Evolutionary conservation across 1,140 invertebrate genomes (phyloP), one percentile per base, ranked within the genome.

Genomic region (Tetramorium alpestre): DNA sequence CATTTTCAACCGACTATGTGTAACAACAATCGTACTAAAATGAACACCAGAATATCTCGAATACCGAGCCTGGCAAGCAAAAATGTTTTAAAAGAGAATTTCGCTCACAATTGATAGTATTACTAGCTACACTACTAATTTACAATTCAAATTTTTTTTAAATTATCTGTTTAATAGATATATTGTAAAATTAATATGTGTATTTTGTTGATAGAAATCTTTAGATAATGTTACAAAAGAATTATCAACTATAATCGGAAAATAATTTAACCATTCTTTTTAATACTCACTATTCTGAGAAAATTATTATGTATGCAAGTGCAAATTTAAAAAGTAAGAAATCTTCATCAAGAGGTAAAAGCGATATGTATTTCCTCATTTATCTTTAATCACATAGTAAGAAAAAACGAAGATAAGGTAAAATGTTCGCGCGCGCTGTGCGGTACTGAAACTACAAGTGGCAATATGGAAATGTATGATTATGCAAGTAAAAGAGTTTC

Each of bases 381-480:
- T 78, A 33, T 13, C 25, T 78, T 64, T 25, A 28, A 16, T 51
- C 44, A 44, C 38, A 18, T 16, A 38, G 6, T 51, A 18, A 13
- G 8, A 49, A 65, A 78, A 8, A 65, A 25, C 41, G 28, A 64
- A 51, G 41, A 65, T 78, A 51, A 65, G 60, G 33, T 16, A 64
- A 58, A 60, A 11, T 28, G 58, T 49, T 78, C 16, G 41, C 41
- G 44, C 60, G 38, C 60, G 38, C 38, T 41, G 28, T 38, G 28
- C 28, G 28, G n/a, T 58, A 25, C 25, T 60, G 22, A 3, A 60
- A 60, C 22, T 60, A 38, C 60, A 80, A 80, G 76, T 80, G 60
- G 25, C 60, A 80, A 41, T 54, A 80, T 80, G 47, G 76, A 80
- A 80, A 80, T 80, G 76, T 33, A 16, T 56, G 80, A 72, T 82